Evolutionary conservation across 2,888 invertebrate genomes (phyloP), one percentile per base, ranked within the genome.

Genomic region (Diabrotica balteata): DNA sequence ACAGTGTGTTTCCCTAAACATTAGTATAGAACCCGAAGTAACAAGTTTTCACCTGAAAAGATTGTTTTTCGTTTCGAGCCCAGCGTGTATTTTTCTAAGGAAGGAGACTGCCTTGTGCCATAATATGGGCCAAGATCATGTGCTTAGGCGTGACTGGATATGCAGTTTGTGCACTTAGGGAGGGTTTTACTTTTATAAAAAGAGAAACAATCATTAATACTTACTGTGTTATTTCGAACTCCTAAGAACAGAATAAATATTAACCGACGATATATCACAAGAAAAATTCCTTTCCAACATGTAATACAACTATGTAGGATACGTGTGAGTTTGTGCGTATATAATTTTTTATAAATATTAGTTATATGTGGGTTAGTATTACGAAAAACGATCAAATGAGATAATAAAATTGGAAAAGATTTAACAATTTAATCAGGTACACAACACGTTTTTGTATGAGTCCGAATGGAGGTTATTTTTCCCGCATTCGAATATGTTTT

Each of bases 401-500:
- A 63, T 66, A 71, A 70, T 49, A 68, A 70, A 71, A 63, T 68
- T 50, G 59, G 62, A 32, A 63, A 51, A 67, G 46, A 60, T 62
- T 69, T 58, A 68, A 53, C 60, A 59, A 66, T 71, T 68, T 63
- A 69, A 73, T 77, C 79, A 80, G 80, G 80, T 80, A 78, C 80
- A 77, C 67, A 73, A 76, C 74, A 74, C 76, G 73, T 61, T 62
- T 67, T 69, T 63, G 57, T 69, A 69, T 75, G 79, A 78, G 79
- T 81, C 80, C 79, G 78, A 77, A 72, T 80, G 79, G 73, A 79
- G 80, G 73, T 77, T 76, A 73, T 78, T 80, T 74, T 82, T 81
- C 81, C 81, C 81, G 81, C 82, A 82, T 78, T 81, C 80, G 73
- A 81, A 78, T 54, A 81, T 76, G 71, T 80, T 81, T 75, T 79